Evolutionary conservation across 2,888 invertebrate species (phyloP).

Genomic region (Chorisops tibialis): DNA sequence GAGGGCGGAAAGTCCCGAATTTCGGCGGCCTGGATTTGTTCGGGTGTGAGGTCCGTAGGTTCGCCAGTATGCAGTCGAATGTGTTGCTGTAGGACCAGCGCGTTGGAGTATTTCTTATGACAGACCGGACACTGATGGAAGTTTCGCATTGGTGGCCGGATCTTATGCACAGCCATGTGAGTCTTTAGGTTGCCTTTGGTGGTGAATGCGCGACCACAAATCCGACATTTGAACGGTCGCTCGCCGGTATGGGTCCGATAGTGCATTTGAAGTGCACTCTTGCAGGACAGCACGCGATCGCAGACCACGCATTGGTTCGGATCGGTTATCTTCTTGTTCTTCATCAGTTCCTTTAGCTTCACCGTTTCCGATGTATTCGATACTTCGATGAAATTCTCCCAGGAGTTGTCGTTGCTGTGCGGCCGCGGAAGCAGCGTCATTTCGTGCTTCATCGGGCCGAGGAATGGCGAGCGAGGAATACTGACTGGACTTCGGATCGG

Average conservation of each 20-base stretch:
- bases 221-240: slow-evolving; percentile 89
- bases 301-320: slow-evolving; percentile 99
- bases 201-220: slow-evolving; percentile 95
- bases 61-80: slow-evolving; percentile 90
- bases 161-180: slow-evolving; percentile 98
- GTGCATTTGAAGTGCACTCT: slow-evolving; percentile 97
- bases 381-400: slow-evolving; percentile 97
- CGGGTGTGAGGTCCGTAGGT: slow-evolving; percentile 78
- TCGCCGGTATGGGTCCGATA: slow-evolving; percentile 63
- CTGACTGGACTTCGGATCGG: slow-evolving; percentile 50
- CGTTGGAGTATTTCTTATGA: slow-evolving; percentile 95
- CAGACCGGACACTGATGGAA: slow-evolving; percentile 97
- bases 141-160: slow-evolving; percentile 88
- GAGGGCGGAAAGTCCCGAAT: slow-evolving; percentile 72
- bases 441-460: slow-evolving; percentile 50
- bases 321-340: slow-evolving; percentile 93
- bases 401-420: slow-evolving; percentile 91
- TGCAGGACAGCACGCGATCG: slow-evolving; percentile 92
- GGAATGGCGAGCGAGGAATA: slow-evolving; percentile 49
- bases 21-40: slow-evolving; percentile 84
- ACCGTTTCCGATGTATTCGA: slow-evolving; percentile 83
- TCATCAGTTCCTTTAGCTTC: slow-evolving; percentile 94
- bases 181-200: slow-evolving; percentile 99
- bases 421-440: slow-evolving; percentile 65
- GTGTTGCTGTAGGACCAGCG: slow-evolving; percentile 90